Base-by-base conservation (phyloP, 30 jellyfish, hydroid and myxozoan species). In the Phacellophora camtschatica region DNA sequence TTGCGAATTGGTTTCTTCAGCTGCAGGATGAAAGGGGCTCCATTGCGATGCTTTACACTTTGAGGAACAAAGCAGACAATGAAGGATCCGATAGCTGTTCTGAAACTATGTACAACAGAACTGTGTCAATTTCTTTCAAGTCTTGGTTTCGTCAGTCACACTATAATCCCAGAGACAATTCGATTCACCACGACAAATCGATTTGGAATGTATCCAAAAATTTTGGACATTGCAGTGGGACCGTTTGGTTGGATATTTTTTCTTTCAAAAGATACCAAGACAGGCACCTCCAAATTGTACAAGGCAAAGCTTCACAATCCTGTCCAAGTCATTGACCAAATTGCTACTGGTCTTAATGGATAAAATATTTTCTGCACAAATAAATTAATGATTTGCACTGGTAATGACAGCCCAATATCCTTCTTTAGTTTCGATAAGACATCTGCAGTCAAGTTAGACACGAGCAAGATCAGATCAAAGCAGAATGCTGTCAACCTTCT, bases 141-240 rank as follows among this genome's bases (percentile, higher is more conserved):
- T 18, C 36, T 39, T 32, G 82, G 82, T 28, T 67, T 33, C 36
- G 82, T 67, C 36, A 73, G 68, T 11, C 82, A 32, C 36, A 62
- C 76, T 12, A 30, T 62, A 24, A 62, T 62, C 28, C 76, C 76
- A 16, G 76, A 62, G 28, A 62, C 25, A 8, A n/a, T 9, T 12
- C 0, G 54, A 9, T 67, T 67, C 24, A 67, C 71, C 28, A 33
- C 13, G 18, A 67, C 15, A 29, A 67, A 67, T 34, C n/a, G 36
- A 28, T 25, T 67, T 7, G 82, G 82, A 33, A 67, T 67, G 82
- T 67, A 67, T 67, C 82, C 82, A 5, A 8, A 33, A 30, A 74
- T 32, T 30, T 8, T 67, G 18, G 36, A 73, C 48, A 18, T 67
- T 18, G 68, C 71, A 12, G 30, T 36, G 13, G 82, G 82, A 10